phyloP scores from a whole-genome alignment of 2,113 vertebrate species.

The Barnardius zonarius region DNA sequence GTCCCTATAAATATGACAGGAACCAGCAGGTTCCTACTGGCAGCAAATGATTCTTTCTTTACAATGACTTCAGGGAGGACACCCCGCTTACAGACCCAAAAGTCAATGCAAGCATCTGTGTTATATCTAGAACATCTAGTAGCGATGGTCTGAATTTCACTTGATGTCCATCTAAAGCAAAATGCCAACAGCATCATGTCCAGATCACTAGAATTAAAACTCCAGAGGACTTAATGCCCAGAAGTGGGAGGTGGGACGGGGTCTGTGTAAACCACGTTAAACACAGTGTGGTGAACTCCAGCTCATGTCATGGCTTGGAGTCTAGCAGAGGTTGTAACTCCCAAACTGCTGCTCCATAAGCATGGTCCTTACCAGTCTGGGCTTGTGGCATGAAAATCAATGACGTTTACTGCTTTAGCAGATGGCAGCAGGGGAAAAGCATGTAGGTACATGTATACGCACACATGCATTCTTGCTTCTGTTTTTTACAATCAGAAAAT shows the following conservation, averaged over 20 bases:
- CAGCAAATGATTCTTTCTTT: neutral
- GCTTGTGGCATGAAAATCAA: neutral
- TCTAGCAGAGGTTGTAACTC: neutral
- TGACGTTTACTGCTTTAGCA: neutral
- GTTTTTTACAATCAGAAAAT: neutral
- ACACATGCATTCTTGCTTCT: accelerated
- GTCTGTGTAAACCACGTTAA: accelerated
- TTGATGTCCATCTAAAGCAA: neutral
- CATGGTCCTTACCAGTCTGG: neutral
- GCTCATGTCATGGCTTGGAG: neutral
- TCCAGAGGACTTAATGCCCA: neutral
- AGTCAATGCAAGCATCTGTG: accelerated
- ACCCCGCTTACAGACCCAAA: neutral
- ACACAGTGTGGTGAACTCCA: neutral
- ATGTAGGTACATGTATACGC: neutral
- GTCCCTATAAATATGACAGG: neutral
- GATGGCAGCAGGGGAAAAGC: neutral
- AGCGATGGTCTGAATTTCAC: neutral
- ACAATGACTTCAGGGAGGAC: neutral
- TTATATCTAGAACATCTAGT: neutral
- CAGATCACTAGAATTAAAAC: neutral
- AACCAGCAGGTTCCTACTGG: neutral
- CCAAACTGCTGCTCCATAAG: neutral
- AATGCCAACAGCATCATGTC: accelerated
- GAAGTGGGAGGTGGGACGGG: neutral